Base-by-base conservation (phyloP, 2,797 vertebrate species). In the Antennarius maculatus region DNA sequence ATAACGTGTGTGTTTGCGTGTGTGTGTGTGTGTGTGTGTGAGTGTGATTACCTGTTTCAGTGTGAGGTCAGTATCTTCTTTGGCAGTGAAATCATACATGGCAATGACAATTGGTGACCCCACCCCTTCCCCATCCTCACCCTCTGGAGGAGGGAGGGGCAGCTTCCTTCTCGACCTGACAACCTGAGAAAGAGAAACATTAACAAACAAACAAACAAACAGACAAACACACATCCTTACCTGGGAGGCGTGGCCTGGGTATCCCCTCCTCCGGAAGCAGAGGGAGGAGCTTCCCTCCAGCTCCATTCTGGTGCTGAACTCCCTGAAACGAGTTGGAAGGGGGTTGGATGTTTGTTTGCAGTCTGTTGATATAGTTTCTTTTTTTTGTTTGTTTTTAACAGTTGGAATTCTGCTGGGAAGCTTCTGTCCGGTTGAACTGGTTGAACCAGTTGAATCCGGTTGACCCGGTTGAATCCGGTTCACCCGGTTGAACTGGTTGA, bases 31-130 rank as follows among this genome's bases (percentile, higher is more conserved):
- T 48, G 84, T 85, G 85, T 88, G 85, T 69, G 68, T 88, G 12
- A 96, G 85, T 0, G 41, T 16, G 13, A 2, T 34, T 42, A 86
- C 88, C 86, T 88, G 85, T 66, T 70, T 88, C 11, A 96, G 85
- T 0, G 89, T 88, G 64, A 96, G 91, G 70, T 96, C 93, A 0
- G 80, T 91, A 17, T 92, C 82, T 69, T 96, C 95, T 66, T 88
- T 90, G 60, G 95, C 91, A 0, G 80, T 85, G 82, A 95, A 96
- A 77, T 97, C 95, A 7, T 94, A 95, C 54, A 96, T 92, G 0
- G 96, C 96, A 29, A 93, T 87, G n/a, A 96, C 95, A 1, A 1
- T 80, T 28, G 86, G 66, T 0, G 78, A 65, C 17, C 47, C 74
- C 1, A 65, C 0, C 46, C 81, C 66, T 15, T 81, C 69, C 0